A percentile compares a stretch with the other conserved stretches of the same genome.
phyloP scores from a whole-genome alignment of 2,797 vertebrate genomes.

The Microctenopoma steveboyesi region DNA sequence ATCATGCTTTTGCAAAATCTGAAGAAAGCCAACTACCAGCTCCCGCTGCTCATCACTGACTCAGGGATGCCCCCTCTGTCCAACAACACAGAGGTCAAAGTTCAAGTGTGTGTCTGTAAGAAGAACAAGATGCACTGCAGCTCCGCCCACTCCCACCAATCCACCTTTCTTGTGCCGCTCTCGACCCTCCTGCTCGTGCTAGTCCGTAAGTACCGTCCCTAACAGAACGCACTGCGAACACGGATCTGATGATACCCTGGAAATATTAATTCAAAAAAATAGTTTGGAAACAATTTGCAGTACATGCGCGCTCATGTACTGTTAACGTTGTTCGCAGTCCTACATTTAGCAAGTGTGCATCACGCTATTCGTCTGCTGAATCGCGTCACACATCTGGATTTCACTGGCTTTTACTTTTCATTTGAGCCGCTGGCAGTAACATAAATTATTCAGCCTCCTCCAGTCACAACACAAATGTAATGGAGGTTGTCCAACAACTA shows the following conservation, averaged over 20 bases:
- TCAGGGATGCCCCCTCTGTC: conserved; percentile 92
- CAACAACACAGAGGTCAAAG: conserved; percentile 93
- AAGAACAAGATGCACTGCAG: conserved; percentile 98
- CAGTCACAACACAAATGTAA: conserved; percentile 30
- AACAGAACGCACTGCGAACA: background rate
- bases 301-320: too few relatives aligned
- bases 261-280: background rate
- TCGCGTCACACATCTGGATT: background rate
- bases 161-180: conserved; percentile 79
- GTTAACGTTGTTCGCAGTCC: background rate
- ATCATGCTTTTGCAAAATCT: conserved; percentile 92
- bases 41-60: conserved; percentile 95
- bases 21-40: conserved; percentile 96
- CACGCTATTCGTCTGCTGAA: background rate
- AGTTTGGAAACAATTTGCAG: too few relatives aligned
- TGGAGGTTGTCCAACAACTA: conserved; percentile 46
- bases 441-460: conserved; percentile 75
- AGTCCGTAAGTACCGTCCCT: conserved; percentile 86
- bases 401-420: conserved; percentile 49
- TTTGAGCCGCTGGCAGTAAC: conserved; percentile 63
- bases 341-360: conserved; percentile 6
- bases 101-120: conserved; percentile 97
- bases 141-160: conserved; percentile 72
- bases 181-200: conserved; percentile 84
- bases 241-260: background rate